Evolutionary conservation across 2,113 vertebrate species (phyloP).

Genomic region (Oncorhynchus masou): DNA sequence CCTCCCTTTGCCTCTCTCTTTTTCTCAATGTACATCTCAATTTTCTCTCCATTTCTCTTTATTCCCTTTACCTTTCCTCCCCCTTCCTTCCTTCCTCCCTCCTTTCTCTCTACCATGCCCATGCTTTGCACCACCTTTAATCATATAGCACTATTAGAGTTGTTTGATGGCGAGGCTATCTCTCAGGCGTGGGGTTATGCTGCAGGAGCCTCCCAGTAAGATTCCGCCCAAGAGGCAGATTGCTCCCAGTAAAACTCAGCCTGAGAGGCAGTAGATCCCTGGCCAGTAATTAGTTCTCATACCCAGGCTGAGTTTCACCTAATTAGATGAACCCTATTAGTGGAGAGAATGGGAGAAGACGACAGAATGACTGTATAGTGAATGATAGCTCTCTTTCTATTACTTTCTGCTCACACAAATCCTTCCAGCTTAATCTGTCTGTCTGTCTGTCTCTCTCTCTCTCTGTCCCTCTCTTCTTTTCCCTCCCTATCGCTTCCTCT

Average conservation of each 20-base stretch:
- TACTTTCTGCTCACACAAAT: no score
- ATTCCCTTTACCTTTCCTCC: neutral
- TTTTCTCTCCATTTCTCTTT: conserved; percentile 13
- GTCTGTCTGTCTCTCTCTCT: neutral
- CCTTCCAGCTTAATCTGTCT: no score
- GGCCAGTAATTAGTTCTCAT: conserved; percentile 63
- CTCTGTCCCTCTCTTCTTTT: neutral
- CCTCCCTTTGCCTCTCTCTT: conserved; percentile 24
- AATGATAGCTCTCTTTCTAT: neutral
- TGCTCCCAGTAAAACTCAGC: conserved; percentile 12
- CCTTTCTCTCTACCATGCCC: neutral
- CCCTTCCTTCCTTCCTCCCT: neutral
- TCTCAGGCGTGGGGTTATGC: conserved; percentile 33
- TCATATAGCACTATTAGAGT: no score
- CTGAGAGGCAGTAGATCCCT: conserved; percentile 45
- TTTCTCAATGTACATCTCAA: conserved; percentile 30
- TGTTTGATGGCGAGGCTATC: conserved; percentile 53
- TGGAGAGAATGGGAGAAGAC: conserved; percentile 22
- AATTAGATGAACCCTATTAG: conserved; percentile 72
- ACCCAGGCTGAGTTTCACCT: conserved; percentile 60
- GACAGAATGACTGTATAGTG: conserved; percentile 6
- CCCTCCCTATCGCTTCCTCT: neutral
- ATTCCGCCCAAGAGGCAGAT: conserved; percentile 23
- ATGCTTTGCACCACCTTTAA: neutral
- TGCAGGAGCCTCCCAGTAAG: conserved; percentile 24